Conservation (phyloP, 2,797 vertebrate species). For the Scolopax rusticola region DNA sequence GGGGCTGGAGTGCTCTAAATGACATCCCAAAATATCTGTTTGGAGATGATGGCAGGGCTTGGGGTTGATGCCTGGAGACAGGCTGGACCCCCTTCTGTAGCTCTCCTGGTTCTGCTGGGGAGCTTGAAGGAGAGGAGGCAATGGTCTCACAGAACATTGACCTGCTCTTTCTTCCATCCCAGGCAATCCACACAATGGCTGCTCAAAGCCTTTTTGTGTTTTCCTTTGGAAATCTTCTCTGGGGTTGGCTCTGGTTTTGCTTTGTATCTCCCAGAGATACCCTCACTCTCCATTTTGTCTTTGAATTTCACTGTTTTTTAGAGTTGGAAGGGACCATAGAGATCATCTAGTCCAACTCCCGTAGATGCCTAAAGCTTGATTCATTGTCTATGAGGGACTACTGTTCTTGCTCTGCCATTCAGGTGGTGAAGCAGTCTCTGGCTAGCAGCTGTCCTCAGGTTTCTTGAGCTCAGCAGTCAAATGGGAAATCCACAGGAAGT, state of each 20-base stretch:
- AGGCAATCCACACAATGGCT: fast-evolving
- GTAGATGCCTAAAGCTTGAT: neutral
- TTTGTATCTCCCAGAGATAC: neutral
- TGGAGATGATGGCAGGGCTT: neutral
- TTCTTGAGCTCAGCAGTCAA: neutral
- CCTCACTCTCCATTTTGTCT: neutral
- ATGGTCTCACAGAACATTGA: neutral
- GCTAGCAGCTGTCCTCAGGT: neutral
- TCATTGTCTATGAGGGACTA: fast-evolving
- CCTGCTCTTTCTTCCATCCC: neutral
- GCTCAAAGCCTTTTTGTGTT: neutral
- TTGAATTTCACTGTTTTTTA: no score
- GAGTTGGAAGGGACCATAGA: no score
- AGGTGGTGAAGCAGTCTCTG: neutral
- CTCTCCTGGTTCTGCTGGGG: neutral
- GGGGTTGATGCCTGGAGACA: neutral
- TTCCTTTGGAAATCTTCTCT: neutral
- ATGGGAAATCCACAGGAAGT: neutral
- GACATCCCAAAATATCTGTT: neutral
- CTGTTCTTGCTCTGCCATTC: neutral
- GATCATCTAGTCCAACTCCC: no score
- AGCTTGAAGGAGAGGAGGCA: neutral
- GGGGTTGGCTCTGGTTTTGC: neutral
- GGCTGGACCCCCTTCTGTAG: neutral
- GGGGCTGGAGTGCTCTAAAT: neutral